Conservation (phyloP, 2,888 invertebrate species). For the Thymelicus lineola region DNA sequence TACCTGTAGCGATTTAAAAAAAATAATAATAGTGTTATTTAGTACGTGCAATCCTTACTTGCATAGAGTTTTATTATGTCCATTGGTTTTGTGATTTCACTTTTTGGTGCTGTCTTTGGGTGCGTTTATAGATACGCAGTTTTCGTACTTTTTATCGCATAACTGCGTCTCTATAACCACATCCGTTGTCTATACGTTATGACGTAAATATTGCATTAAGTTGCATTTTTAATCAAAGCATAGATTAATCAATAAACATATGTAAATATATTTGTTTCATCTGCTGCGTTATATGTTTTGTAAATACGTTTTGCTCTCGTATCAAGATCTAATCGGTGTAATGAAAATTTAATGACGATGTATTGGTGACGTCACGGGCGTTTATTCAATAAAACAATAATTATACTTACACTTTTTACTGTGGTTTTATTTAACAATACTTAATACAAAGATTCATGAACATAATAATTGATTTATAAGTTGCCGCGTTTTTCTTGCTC, state of each 20-base stretch:
- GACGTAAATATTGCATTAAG: conserved; percentile 45
- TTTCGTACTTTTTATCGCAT: conserved; percentile 23
- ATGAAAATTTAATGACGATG: conserved; percentile 42
- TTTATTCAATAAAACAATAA: conserved; percentile 49
- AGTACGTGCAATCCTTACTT: conserved; percentile 46
- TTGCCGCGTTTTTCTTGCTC: conserved; percentile 98
- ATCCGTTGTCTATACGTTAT: conserved; percentile 21
- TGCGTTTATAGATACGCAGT: conserved; percentile 32
- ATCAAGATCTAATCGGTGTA: conserved; percentile 56
- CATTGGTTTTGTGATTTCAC: conserved; percentile 48
- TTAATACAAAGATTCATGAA: background rate
- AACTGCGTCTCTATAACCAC: conserved; percentile 26
- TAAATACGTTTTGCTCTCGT: conserved; percentile 63
- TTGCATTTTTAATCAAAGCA: conserved; percentile 53
- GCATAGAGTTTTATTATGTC: conserved; percentile 46
- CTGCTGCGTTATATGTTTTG: conserved; percentile 50
- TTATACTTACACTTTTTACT: conserved; percentile 31
- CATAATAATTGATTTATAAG: conserved; percentile 83
- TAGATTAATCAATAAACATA: conserved; percentile 47
- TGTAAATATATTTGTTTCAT: conserved; percentile 11
- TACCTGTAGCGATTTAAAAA: no score
- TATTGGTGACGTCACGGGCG: conserved; percentile 52
- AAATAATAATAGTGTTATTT: conserved; percentile 42
- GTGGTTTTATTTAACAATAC: conserved; percentile 35
- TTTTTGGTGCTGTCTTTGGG: conserved; percentile 53